Conservation (phyloP, 2,888 invertebrate genomes). For the Cephus pygmeus region DNA sequence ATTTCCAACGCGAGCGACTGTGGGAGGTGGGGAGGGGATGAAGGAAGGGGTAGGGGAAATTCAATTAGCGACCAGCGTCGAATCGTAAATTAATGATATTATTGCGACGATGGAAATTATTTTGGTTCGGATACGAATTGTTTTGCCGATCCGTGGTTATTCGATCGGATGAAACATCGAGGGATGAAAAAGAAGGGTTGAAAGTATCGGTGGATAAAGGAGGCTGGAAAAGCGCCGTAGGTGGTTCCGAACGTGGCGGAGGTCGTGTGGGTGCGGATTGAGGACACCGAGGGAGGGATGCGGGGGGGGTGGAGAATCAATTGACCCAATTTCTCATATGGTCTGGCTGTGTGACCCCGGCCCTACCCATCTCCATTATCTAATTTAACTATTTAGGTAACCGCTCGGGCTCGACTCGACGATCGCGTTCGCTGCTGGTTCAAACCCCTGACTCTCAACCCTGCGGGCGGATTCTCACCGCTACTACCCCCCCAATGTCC, state of each 20-base stretch:
- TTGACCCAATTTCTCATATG: slow-evolving; percentile 50
- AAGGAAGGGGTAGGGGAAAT: background rate
- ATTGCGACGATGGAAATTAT: slow-evolving; percentile 21
- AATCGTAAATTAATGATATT: slow-evolving; percentile 9
- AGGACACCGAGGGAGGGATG: slow-evolving; percentile 23
- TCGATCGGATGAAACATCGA: slow-evolving; percentile 12
- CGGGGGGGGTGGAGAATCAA: slow-evolving; percentile 33
- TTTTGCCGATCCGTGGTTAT: slow-evolving; percentile 14
- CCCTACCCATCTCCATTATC: slow-evolving; percentile 40
- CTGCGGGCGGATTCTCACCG: slow-evolving; percentile 1
- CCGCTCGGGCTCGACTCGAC: slow-evolving; percentile 15
- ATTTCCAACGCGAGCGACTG: background rate
- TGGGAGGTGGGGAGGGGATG: background rate
- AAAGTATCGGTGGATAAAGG: background rate
- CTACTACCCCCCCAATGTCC: background rate
- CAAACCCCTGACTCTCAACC: slow-evolving; percentile 15
- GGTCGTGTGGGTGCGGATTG: slow-evolving; percentile 21
- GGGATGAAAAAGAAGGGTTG: slow-evolving; percentile 11
- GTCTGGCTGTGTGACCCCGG: slow-evolving; percentile 14
- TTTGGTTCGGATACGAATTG: slow-evolving; percentile 15
- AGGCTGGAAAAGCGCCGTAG: slow-evolving; percentile 1
- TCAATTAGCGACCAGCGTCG: slow-evolving; percentile 10
- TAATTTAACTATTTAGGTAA: slow-evolving; percentile 56
- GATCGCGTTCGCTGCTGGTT: slow-evolving; percentile 7
- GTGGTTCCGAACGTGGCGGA: slow-evolving; percentile 16